phyloP scores from a whole-genome alignment of 92 coral and sea anemone species.

The Umimayanthus chanpuru region DNA sequence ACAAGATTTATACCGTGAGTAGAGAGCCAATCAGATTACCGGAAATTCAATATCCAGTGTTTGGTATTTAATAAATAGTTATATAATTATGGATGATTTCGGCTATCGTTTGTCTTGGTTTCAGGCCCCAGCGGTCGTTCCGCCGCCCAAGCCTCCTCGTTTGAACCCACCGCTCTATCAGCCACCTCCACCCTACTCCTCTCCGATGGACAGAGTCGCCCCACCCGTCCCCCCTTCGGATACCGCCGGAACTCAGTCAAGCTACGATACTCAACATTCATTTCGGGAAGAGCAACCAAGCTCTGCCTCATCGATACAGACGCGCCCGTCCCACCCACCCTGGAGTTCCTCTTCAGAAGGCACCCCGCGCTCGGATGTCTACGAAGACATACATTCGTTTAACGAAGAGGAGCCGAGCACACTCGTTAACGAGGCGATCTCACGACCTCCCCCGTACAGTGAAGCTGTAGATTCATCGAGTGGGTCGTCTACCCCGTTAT shows the following conservation, averaged over 20 bases:
- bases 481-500: constrained; percentile 57
- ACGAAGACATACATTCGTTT: constrained; percentile 75
- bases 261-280: constrained; percentile 70
- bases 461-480: constrained; percentile 68
- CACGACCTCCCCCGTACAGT: constrained; percentile 82
- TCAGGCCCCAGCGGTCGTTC: constrained; percentile 3
- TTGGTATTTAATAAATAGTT: too few species aligned
- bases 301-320: constrained; percentile 61
- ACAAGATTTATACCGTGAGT: too few species aligned
- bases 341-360: constrained; percentile 69
- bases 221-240: constrained; percentile 50
- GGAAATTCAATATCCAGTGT: too few species aligned
- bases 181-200: constrained; percentile 71
- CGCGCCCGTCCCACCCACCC: constrained; percentile 59
- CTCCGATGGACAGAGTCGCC: constrained; percentile 61
- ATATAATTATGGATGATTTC: too few species aligned
- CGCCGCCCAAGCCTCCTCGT: constrained; percentile 42
- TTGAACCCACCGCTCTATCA: constrained; percentile 57
- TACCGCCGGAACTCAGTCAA: constrained; percentile 46
- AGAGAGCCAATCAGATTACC: too few species aligned
- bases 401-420: constrained; percentile 85
- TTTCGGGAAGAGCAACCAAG: constrained; percentile 89
- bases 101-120: not conserved
- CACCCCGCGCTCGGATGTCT: constrained; percentile 50
- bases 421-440: constrained; percentile 53